Percentiles rank a stretch among this genome's conserved stretches.
Evolutionary conservation across 2,113 vertebrate genomes (phyloP).

Genomic region (Rhinolophus ferrumequinum): DNA sequence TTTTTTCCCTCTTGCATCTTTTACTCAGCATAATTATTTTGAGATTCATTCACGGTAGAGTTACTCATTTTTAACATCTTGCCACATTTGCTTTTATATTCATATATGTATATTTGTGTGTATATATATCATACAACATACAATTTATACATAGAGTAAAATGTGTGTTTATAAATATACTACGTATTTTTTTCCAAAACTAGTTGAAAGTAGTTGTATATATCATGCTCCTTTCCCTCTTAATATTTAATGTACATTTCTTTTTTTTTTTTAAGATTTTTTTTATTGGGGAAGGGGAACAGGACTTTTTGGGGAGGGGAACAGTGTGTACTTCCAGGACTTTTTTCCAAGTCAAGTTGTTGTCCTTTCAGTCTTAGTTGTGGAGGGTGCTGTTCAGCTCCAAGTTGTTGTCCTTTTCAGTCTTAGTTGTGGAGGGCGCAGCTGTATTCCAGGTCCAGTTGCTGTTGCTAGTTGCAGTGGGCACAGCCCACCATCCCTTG

Average conservation of each 20-base stretch:
- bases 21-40: neutral
- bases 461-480: too few species aligned
- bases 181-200: neutral
- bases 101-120: neutral
- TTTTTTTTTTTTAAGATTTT: too few species aligned
- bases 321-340: too few species aligned
- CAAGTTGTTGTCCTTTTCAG: too few species aligned
- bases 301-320: too few species aligned
- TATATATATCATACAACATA: neutral
- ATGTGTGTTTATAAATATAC: neutral
- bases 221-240: neutral
- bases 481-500: too few species aligned
- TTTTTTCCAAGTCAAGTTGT: too few species aligned
- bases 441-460: too few species aligned
- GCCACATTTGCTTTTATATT: neutral
- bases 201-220: neutral
- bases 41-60: conserved; percentile 23
- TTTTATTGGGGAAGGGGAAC: too few species aligned
- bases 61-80: conserved; percentile 46
- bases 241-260: neutral
- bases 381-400: too few species aligned
- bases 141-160: neutral
- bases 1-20: neutral
- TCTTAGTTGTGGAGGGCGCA: too few species aligned
- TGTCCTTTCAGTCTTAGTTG: too few species aligned